A percentile compares a stretch with the other conserved stretches of the same genome.
Conservation (phyloP, 2,113 vertebrate genomes). For the Seriola quinqueradiata region DNA sequence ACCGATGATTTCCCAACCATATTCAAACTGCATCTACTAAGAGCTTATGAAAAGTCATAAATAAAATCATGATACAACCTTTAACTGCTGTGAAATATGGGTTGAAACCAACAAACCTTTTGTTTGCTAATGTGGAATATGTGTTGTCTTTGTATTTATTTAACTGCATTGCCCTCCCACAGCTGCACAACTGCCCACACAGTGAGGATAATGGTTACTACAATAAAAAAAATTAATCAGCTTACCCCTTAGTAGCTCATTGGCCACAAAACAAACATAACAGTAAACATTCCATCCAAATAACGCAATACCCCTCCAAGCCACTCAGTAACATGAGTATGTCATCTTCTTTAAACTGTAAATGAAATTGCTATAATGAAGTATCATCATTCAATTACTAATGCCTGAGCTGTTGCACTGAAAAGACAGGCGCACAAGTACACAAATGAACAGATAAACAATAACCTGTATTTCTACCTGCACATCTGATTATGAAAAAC, state of each 20-base stretch:
- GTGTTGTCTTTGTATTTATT: constrained; percentile 10
- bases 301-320: constrained; percentile 3
- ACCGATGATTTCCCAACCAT: neutral
- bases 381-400: neutral
- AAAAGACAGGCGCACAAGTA: neutral
- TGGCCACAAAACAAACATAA: constrained; percentile 44
- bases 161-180: constrained; percentile 25
- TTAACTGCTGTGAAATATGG: neutral
- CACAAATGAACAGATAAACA: neutral
- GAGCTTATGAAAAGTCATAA: neutral
- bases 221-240: constrained; percentile 42
- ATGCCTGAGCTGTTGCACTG: neutral
- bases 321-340: neutral
- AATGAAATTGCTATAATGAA: constrained; percentile 31
- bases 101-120: neutral
- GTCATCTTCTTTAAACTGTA: constrained; percentile 15
- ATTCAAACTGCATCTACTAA: neutral
- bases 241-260: constrained; percentile 15
- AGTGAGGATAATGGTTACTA: constrained; percentile 1
- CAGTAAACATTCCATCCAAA: constrained; percentile 34
- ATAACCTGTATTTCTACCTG: neutral
- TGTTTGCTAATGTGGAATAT: constrained; percentile 5
- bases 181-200: constrained; percentile 11
- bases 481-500: neutral
- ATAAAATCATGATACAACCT: constrained; percentile 4